Percentiles rank a stretch among this genome's conserved stretches.
Conservation (phyloP, 2,113 vertebrate species). For the Motacilla tschutschensis region DNA sequence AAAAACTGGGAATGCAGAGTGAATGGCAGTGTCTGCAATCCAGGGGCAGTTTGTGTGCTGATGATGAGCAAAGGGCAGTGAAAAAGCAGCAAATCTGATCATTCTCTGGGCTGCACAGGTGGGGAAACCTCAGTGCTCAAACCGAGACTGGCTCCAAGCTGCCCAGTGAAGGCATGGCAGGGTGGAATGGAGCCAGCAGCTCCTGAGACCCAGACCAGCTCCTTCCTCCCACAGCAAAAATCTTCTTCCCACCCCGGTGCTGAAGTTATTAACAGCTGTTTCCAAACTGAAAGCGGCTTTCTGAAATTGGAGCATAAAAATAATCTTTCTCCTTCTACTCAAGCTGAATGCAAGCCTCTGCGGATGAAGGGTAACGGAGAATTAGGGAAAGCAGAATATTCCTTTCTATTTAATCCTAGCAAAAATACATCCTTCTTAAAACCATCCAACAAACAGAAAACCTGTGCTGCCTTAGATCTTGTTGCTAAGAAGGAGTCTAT, state of each 20-base stretch:
- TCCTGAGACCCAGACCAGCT: not conserved
- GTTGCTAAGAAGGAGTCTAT: constrained; percentile 63
- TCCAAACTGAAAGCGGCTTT: constrained; percentile 41
- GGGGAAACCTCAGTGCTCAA: not conserved
- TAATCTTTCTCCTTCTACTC: constrained; percentile 28
- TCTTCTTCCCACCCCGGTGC: not conserved
- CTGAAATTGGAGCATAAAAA: constrained; percentile 34
- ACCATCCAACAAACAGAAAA: constrained; percentile 53
- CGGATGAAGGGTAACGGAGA: not conserved
- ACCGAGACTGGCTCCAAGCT: not conserved
- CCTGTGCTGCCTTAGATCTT: constrained; percentile 62
- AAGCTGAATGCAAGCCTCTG: not conserved
- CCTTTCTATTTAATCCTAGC: constrained; percentile 34
- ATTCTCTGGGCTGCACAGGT: not conserved
- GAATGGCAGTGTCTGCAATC: accelerated
- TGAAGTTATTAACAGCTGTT: constrained; percentile 29
- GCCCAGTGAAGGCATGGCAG: not conserved
- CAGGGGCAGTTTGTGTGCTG: not conserved
- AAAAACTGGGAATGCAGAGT: not conserved
- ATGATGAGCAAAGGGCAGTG: not conserved
- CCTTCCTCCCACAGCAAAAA: not conserved
- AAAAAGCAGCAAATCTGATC: not conserved
- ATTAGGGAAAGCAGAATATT: constrained; percentile 40
- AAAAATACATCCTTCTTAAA: constrained; percentile 56
- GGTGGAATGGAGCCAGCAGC: not conserved